phyloP scores from a whole-genome alignment of 53 echinoderm and acorn worm genomes.

The Apostichopus leukothele region DNA sequence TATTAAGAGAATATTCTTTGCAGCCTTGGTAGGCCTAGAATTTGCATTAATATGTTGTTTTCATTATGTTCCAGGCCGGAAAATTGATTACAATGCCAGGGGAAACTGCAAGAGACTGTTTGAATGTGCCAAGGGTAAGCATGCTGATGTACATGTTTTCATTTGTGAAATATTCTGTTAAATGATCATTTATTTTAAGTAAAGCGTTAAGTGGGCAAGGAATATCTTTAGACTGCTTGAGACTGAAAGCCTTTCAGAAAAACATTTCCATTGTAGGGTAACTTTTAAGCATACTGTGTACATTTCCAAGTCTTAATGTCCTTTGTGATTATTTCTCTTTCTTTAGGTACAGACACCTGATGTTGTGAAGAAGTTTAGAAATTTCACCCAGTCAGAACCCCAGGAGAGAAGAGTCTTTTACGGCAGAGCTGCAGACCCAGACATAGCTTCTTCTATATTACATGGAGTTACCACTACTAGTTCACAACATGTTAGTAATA shows the following conservation, averaged over 20 bases:
- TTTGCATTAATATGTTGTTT: neutral
- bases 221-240: no score
- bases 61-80: slow-evolving; percentile 72
- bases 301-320: no score
- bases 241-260: no score
- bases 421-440: slow-evolving; percentile 88
- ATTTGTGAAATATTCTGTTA: neutral
- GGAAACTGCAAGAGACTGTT: slow-evolving; percentile 90
- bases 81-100: slow-evolving; percentile 91
- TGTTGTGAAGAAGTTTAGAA: slow-evolving; percentile 95
- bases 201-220: no score
- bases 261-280: neutral
- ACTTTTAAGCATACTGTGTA: neutral
- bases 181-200: neutral
- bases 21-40: no score
- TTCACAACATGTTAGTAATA: slow-evolving; percentile 71
- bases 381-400: slow-evolving; percentile 90
- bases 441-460: slow-evolving; percentile 71
- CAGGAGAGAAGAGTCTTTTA: slow-evolving; percentile 85
- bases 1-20: no score
- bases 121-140: slow-evolving; percentile 86
- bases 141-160: neutral
- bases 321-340: neutral
- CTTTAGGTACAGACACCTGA: slow-evolving; percentile 90
- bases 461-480: slow-evolving; percentile 83